A percentile compares a stretch with the other conserved stretches of the same genome.
phyloP scores from a whole-genome alignment of 2,888 invertebrate genomes.

The Drosophila macrothrix region DNA sequence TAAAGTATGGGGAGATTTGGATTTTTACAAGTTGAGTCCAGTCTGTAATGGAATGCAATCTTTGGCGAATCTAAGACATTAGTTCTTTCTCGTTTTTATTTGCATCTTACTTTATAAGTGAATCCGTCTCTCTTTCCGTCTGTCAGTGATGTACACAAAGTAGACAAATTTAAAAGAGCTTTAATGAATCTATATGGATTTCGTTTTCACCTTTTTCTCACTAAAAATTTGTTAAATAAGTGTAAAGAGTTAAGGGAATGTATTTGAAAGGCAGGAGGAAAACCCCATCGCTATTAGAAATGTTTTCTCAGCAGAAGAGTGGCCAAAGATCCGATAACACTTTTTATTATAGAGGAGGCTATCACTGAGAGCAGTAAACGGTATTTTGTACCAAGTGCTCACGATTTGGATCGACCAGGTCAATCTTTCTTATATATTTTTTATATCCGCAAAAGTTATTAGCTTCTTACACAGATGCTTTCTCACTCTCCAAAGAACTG shows the following conservation, averaged over 20 bases:
- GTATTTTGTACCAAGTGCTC: not conserved
- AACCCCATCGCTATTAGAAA: not conserved
- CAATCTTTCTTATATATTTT: not conserved
- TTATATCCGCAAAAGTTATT: too few relatives aligned
- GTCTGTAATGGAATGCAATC: not conserved
- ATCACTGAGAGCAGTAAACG: not conserved
- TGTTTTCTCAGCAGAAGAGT: not conserved
- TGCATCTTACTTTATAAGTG: not conserved
- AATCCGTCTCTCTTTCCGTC: too few relatives aligned
- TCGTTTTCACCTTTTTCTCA: not conserved
- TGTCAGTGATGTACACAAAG: not conserved
- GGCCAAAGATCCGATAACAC: not conserved
- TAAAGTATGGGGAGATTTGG: not conserved
- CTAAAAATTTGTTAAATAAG: not conserved
- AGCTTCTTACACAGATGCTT: not conserved
- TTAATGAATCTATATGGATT: not conserved
- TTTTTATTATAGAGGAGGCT: not conserved
- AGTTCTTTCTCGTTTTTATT: not conserved
- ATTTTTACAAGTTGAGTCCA: accelerated
- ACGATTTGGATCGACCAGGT: not conserved
- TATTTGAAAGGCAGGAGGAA: not conserved
- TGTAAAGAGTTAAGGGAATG: not conserved
- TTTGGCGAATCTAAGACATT: not conserved
- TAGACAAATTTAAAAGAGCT: not conserved
- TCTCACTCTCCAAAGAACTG: not conserved